These are phyloP conservation scores for Gortyna flavago DNA, from an alignment of 2,888 invertebrate species.

Conservation along the genomic window DNA sequence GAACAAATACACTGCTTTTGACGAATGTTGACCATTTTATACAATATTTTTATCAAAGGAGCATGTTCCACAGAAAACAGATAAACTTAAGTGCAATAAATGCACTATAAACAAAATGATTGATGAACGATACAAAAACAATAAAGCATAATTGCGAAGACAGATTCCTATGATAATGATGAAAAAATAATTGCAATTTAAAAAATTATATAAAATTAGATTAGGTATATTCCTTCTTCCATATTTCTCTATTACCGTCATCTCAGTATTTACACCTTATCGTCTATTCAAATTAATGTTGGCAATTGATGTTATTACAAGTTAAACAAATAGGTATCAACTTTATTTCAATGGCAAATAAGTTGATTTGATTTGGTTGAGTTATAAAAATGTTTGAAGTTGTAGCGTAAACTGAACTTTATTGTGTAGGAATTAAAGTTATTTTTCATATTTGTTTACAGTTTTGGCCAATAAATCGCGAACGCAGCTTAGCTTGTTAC, in stretches of 20 bases:
- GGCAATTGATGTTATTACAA: no score
- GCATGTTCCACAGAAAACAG: constrained; percentile 7
- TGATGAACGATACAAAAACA: background rate
- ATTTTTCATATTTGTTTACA: no score
- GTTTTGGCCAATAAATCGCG: no score
- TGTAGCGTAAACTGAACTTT: no score
- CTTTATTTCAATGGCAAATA: no score
- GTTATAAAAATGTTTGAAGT: no score
- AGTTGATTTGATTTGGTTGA: no score
- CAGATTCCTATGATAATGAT: background rate
- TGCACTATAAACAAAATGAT: constrained; percentile 30
- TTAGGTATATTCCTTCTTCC: no score
- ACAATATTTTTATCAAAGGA: constrained; percentile 40
- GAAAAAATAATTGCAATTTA: background rate
- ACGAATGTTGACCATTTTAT: constrained; percentile 27
- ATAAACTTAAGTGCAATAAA: constrained; percentile 42
- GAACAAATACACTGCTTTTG: constrained; percentile 18
- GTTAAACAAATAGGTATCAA: no score
- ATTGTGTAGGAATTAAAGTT: no score
- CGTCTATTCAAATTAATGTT: no score
- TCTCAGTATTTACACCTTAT: background rate
- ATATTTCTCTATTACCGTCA: background rate
- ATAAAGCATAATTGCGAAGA: constrained; percentile 9
- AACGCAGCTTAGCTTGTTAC: no score
- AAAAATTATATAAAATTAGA: background rate